These are phyloP conservation scores for Metalampra italica DNA, from an alignment of 2,888 invertebrate genomes.

Conservation along the genomic window DNA sequence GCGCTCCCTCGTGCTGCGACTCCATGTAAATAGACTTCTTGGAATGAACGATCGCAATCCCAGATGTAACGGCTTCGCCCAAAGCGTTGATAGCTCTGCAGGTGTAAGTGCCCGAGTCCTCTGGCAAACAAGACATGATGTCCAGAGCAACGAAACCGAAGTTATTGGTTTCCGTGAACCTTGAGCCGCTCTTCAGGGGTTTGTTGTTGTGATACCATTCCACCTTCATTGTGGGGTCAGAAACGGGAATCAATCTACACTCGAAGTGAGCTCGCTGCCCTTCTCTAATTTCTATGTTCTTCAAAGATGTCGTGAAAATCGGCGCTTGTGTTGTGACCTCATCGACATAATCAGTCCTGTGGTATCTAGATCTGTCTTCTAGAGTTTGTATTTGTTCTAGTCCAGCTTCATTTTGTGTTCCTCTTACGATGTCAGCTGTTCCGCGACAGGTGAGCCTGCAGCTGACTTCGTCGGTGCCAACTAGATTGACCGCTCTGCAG, in stretches of 20 bases:
- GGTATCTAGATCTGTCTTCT: slow-evolving; percentile 90
- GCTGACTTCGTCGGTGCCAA: slow-evolving; percentile 92
- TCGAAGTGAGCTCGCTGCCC: slow-evolving; percentile 97
- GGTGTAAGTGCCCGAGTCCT: slow-evolving; percentile 97
- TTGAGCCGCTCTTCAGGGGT: slow-evolving; percentile 94
- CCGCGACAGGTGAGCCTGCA: slow-evolving; percentile 86
- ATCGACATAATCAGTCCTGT: slow-evolving; percentile 85
- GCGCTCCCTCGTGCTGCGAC: slow-evolving; percentile 91
- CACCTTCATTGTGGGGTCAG: slow-evolving; percentile 94
- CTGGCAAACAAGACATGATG: slow-evolving; percentile 96
- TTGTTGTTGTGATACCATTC: slow-evolving; percentile 97
- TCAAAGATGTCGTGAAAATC: slow-evolving; percentile 94
- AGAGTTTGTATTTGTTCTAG: slow-evolving; percentile 93
- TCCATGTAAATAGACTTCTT: slow-evolving; percentile 92
- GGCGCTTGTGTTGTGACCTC: slow-evolving; percentile 94
- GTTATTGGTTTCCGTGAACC: slow-evolving; percentile 97
- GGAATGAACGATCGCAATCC: slow-evolving; percentile 89
- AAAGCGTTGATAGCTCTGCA: slow-evolving; percentile 94
- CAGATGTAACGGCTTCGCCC: slow-evolving; percentile 96
- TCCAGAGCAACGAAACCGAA: slow-evolving; percentile 98
- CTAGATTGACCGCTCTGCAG: slow-evolving; percentile 93
- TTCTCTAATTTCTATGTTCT: slow-evolving; percentile 95
- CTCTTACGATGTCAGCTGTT: slow-evolving; percentile 88
- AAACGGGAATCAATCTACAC: slow-evolving; percentile 95
- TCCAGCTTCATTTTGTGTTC: slow-evolving; percentile 92